These are phyloP conservation scores for Magallana ariakensis DNA, from an alignment of 1,140 invertebrate genomes.

Conservation along the genomic window DNA sequence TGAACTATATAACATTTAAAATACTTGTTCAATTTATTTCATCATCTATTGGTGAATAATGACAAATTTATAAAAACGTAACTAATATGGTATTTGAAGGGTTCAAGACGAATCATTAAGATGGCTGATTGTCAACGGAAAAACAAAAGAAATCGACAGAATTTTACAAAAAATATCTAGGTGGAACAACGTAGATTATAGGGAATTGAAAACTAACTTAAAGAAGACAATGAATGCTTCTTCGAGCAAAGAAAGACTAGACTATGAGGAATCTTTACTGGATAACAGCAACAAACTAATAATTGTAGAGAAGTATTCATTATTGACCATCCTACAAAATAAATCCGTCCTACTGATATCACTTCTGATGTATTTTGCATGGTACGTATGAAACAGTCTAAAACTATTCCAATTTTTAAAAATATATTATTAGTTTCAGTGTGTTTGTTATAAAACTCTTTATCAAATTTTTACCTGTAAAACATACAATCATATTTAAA, in stretches of 20 bases:
- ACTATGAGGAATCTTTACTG: neutral
- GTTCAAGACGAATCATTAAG: constrained; percentile 69
- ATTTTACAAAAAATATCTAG: constrained; percentile 66
- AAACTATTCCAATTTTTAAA: too few relatives aligned
- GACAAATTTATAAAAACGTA: too few relatives aligned
- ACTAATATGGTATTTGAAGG: constrained; percentile 51
- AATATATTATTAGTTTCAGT: too few relatives aligned
- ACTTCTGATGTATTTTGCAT: constrained; percentile 14
- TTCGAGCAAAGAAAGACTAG: neutral
- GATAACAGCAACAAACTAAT: too few relatives aligned
- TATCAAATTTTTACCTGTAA: too few relatives aligned
- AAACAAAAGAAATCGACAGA: constrained; percentile 38
- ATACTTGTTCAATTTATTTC: too few relatives aligned
- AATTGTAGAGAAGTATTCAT: neutral
- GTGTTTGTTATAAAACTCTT: too few relatives aligned
- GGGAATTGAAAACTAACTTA: constrained; percentile 19
- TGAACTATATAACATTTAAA: too few relatives aligned
- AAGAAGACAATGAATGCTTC: neutral
- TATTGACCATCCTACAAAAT: neutral
- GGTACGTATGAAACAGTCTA: neutral
- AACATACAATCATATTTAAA: too few relatives aligned
- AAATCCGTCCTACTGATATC: neutral
- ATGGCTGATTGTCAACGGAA: constrained; percentile 70
- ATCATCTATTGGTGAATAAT: too few relatives aligned
- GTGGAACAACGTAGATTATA: constrained; percentile 58